Evolutionary conservation across 2,113 vertebrate genomes (phyloP), one percentile per base, ranked within the genome.

Genomic region (Nothocercus julius): DNA sequence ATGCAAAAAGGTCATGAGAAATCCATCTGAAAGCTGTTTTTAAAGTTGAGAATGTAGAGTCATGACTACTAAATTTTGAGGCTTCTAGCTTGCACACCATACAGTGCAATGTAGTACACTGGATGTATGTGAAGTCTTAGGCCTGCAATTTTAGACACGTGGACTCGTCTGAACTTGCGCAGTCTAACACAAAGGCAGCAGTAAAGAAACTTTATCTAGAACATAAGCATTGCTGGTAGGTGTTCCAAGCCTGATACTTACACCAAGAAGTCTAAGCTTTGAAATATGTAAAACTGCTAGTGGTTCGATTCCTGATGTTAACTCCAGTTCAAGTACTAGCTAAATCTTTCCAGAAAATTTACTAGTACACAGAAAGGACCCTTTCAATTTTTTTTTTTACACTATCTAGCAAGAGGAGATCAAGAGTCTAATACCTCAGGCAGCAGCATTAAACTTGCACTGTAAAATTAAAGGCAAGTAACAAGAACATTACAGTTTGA

Each of bases 101-200:
- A 32, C 2, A 84, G 40, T 30, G 62, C 40, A 94, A 44, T 10
- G 6, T 1, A 21, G 1, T 6, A 44, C 1, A 1, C 9, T 21
- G 18, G 13, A 34, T 53, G 36, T 54, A 13, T 47, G 49, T 61
- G 40, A 74, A 58, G 44, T 49, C 54, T 54, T 58, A 32, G 6
- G 30, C 4, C 28, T 51, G 40, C n/a, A 32, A 51, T 72, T 82
- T 44, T 36, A 32, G 45, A 51, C 30, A 51, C 4, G 11, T 11
- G 47, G 72, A 5, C 9, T 85, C 17, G 20, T 21, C 30, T 70
- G 66, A 74, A 62, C 14, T 28, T 38, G 13, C 64, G 14, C 58
- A 86, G 73, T 38, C 62, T 3, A 7, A 7, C 30, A n/a, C 14
- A 82, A 58, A 1, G 11, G 28, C 59, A 89, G 38, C 12, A 61